phyloP scores from a whole-genome alignment of 2,888 invertebrate genomes.

The Mesorhabditis spiculigera region DNA sequence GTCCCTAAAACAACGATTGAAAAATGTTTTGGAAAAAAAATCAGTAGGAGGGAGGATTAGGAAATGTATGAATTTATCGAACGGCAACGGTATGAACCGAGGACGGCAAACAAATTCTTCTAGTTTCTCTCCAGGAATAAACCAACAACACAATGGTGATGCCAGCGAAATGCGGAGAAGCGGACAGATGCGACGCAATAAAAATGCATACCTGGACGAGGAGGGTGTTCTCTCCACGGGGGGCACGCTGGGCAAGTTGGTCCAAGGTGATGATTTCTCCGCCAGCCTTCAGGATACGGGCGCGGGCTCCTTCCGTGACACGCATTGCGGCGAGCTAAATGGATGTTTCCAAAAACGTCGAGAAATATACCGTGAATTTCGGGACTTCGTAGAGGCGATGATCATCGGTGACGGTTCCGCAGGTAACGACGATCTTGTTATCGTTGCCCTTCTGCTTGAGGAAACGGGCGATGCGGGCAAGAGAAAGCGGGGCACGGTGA shows the following conservation, averaged over 20 bases:
- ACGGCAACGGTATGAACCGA: background rate
- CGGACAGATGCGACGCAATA: background rate
- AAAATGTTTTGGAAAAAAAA: background rate
- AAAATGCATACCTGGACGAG: constrained; percentile 74
- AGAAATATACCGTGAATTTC: constrained; percentile 73
- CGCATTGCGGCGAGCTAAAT: constrained; percentile 71
- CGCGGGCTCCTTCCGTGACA: constrained; percentile 88
- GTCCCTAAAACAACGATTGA: constrained; percentile 64
- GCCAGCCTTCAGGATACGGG: constrained; percentile 89
- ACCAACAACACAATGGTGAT: background rate
- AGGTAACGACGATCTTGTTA: constrained; percentile 83
- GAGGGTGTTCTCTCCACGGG: constrained; percentile 89
- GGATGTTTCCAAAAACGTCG: constrained; percentile 7
- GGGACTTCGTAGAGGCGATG: constrained; percentile 84
- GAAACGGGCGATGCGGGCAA: constrained; percentile 73
- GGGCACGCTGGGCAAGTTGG: constrained; percentile 87
- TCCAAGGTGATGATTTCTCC: constrained; percentile 96
- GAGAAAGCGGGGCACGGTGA: constrained; percentile 86
- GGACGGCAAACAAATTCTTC: background rate
- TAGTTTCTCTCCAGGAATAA: constrained; percentile 2
- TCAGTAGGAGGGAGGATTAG: background rate
- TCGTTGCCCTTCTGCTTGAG: constrained; percentile 69
- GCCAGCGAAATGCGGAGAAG: background rate
- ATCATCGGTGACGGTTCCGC: constrained; percentile 93
- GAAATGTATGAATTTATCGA: background rate